Evolutionary conservation across 2,113 vertebrate genomes (phyloP), one percentile per base, ranked within the genome.

Genomic region (Manacus vitellinus): DNA sequence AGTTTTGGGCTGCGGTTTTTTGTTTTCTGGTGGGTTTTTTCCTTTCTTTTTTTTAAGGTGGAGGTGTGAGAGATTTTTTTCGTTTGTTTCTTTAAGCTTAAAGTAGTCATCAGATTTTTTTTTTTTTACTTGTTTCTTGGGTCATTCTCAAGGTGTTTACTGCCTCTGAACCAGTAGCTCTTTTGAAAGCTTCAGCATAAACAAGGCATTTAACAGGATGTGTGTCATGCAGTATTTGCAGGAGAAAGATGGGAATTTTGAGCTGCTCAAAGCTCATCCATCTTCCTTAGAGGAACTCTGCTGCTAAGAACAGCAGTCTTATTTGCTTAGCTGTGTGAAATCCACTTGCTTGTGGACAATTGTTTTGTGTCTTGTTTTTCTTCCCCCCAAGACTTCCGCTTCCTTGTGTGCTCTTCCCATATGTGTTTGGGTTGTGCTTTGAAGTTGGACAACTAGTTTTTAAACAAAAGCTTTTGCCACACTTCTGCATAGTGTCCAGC

Each of bases 391-490:
- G 67, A 76, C 33, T 91, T 87, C 73, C 6, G 2, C 41, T 88
- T 85, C 41, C 17, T 94, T 85, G 21, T 78, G 52, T 84, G 31
- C 71, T 92, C n/a, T 85, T 95, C 94, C 49, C 58, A 20, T 92
- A 39, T 87, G 73, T 89, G 58, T 86, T 91, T 91, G 72, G 77
- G 44, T 54, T 82, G 49, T 91, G 62, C 91, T 95, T 91, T 93
- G 77, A 94, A 94, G 91, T 68, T 85, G 70, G 28, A 70, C 51
- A 66, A 27, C 70, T 76, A 89, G 61, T 63, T 85, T 85, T 90
- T 90, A 88, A 85, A 88, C 76, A 91, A 75, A 94, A 92, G 87
- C 51, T 94, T 56, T 89, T 81, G 47, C 87, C n/a, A n/a, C 31
- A 30, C 58, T 95, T 94, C 81, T 91, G 89, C 33, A 9, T 88